A percentile compares a stretch with the other conserved stretches of the same genome.
These are phyloP conservation scores for Tyria jacobaeae DNA, from an alignment of 2,888 invertebrate species.

Conservation along the genomic window DNA sequence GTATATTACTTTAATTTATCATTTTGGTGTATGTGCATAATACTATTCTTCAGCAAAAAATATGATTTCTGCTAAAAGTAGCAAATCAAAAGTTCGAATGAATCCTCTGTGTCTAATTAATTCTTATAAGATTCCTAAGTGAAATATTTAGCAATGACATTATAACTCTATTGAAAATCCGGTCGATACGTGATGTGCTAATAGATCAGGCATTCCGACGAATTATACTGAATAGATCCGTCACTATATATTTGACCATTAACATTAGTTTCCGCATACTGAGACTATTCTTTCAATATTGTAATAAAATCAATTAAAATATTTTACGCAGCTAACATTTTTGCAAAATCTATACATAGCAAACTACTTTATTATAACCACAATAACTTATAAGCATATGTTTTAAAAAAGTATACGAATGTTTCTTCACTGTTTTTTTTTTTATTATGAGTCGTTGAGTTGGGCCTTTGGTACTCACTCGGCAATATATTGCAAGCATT, in stretches of 20 bases:
- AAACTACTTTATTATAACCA: constrained; percentile 27
- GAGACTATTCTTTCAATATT: constrained; percentile 34
- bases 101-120: constrained; percentile 50
- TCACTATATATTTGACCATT: constrained; percentile 36
- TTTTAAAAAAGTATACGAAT: constrained; percentile 31
- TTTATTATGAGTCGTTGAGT: too few relatives aligned
- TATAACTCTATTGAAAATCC: constrained; percentile 39
- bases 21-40: constrained; percentile 6
- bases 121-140: constrained; percentile 46
- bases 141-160: constrained; percentile 45
- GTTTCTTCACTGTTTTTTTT: constrained; percentile 33
- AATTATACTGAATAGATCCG: constrained; percentile 36
- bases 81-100: constrained; percentile 5
- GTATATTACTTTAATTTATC: constrained; percentile 6
- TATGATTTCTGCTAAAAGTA: not conserved
- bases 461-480: too few relatives aligned
- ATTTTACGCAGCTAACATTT: constrained; percentile 18
- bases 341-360: not conserved
- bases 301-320: constrained; percentile 41
- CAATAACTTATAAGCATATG: constrained; percentile 12
- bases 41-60: not conserved
- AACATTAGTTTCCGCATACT: constrained; percentile 45
- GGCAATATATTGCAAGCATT: too few relatives aligned
- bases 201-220: constrained; percentile 39
- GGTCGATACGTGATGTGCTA: constrained; percentile 30